A percentile compares a stretch with the other conserved stretches of the same genome.
Conservation (phyloP, 2,797 vertebrate species). For the Sciurus vulgaris region DNA sequence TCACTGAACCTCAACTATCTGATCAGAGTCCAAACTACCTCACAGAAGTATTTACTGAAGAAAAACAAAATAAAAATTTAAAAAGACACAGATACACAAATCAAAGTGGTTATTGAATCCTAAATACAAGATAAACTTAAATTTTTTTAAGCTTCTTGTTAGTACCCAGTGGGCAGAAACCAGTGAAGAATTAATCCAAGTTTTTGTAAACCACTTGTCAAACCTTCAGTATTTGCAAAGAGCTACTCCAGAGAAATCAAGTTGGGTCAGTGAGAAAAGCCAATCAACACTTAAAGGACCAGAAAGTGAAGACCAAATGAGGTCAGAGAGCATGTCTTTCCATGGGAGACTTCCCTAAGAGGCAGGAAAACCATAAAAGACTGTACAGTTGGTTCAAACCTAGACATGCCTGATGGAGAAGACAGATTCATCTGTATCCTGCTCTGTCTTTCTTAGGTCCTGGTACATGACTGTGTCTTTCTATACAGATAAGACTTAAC, state of each 20-base stretch:
- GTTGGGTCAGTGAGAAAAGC: background rate
- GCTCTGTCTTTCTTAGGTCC: background rate
- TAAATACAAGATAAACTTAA: background rate
- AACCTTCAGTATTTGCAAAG: background rate
- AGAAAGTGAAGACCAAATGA: background rate
- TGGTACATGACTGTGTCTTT: background rate
- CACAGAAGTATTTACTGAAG: background rate
- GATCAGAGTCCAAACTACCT: background rate
- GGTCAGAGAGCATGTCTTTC: rapidly evolving
- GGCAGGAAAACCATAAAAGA: background rate
- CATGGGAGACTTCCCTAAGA: background rate
- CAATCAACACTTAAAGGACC: background rate
- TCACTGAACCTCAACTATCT: background rate
- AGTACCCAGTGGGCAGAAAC: background rate
- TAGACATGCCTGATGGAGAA: background rate
- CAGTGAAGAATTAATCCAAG: background rate
- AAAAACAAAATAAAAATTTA: background rate
- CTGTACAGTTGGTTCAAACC: background rate
- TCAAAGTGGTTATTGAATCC: background rate
- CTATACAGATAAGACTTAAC: background rate
- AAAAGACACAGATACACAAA: background rate
- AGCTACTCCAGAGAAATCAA: background rate
- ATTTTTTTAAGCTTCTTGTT: background rate
- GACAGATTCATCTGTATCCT: background rate
- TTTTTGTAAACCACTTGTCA: background rate